A percentile compares a stretch with the other conserved stretches of the same genome.
Conservation (phyloP, 2,113 vertebrate species). For the Condylura cristata region DNA sequence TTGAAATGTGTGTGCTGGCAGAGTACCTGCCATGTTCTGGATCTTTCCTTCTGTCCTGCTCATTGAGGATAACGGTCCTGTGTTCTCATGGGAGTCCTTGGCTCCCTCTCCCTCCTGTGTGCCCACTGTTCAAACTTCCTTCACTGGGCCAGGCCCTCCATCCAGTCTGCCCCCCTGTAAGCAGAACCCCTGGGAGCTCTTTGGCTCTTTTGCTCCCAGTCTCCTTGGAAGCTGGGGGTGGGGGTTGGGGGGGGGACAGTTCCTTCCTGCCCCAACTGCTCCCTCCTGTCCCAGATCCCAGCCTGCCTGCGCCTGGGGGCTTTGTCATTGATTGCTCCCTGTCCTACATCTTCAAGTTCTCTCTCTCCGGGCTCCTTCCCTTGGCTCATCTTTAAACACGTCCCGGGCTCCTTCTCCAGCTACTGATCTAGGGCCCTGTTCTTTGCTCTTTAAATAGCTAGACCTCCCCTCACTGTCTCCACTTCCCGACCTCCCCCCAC, state of each 20-base stretch:
- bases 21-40: neutral
- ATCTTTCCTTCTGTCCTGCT: neutral
- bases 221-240: neutral
- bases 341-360: neutral
- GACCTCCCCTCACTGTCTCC: neutral
- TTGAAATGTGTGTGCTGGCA: neutral
- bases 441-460: neutral
- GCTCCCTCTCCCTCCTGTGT: neutral
- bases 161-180: neutral
- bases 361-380: neutral
- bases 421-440: neutral
- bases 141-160: neutral
- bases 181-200: neutral
- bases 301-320: neutral
- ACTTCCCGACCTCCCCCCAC: neutral
- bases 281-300: neutral
- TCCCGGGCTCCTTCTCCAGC: neutral
- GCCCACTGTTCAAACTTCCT: neutral
- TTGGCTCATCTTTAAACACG: neutral
- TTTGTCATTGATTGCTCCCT: neutral
- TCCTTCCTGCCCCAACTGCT: neutral
- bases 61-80: neutral
- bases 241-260: neutral
- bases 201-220: neutral
- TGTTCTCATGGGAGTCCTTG: neutral